Evolutionary conservation across 2,113 vertebrate genomes (phyloP).

Genomic region (Saguinus imperator): DNA sequence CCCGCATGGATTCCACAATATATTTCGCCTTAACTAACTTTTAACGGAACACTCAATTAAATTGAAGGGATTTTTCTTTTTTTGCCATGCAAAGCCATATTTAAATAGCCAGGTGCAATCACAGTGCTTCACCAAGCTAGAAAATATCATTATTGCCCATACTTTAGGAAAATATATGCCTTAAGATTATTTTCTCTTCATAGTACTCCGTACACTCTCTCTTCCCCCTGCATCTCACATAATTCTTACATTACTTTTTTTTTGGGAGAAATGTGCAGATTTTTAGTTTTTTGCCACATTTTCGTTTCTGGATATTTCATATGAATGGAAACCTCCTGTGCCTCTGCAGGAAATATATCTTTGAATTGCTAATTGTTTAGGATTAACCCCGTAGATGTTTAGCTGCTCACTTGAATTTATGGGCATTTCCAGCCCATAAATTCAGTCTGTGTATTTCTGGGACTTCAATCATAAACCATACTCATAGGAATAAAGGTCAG

Average conservation of each 20-base stretch:
- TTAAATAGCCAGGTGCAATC: constrained; percentile 69
- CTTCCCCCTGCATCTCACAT: not conserved
- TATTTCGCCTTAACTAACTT: constrained; percentile 43
- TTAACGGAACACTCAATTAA: constrained; percentile 63
- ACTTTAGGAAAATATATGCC: not conserved
- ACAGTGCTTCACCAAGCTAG: constrained; percentile 32
- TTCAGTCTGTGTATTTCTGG: constrained; percentile 49
- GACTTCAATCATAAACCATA: constrained; percentile 10
- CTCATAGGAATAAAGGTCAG: not conserved
- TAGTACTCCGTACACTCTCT: not conserved
- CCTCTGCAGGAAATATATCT: constrained; percentile 69
- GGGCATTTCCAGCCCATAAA: constrained; percentile 41
- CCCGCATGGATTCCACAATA: constrained; percentile 67
- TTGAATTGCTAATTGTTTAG: constrained; percentile 73
- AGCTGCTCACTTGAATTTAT: constrained; percentile 27
- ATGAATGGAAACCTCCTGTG: constrained; percentile 61
- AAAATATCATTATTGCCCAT: constrained; percentile 62
- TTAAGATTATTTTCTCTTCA: constrained; percentile 6
- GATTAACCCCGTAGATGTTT: constrained; percentile 63
- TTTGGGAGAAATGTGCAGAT: constrained; percentile 40
- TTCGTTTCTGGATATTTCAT: constrained; percentile 55
- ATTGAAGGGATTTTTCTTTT: constrained; percentile 26
- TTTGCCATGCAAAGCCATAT: constrained; percentile 52
- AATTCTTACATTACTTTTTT: constrained; percentile 43
- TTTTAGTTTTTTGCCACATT: constrained; percentile 47